Base-by-base conservation (phyloP, 1,140 invertebrate species). In the Amyelois transitella region DNA sequence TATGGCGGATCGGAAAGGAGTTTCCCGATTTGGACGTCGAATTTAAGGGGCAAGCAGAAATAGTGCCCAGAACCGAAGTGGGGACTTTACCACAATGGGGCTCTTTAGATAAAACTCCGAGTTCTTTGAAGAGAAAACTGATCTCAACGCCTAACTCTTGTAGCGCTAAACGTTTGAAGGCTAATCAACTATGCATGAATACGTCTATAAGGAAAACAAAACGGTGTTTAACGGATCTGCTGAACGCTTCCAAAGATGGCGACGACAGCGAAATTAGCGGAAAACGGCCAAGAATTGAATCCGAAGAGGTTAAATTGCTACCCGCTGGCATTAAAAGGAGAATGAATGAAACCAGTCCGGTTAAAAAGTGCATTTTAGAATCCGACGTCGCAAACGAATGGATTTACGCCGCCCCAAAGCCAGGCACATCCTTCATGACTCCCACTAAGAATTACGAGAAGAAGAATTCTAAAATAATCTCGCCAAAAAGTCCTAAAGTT, bases 1-100 rank as follows among this genome's bases (percentile, higher is more conserved):
- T 96, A 51, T 96, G 95, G 95, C 89, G 91, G 43, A 81, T 94
- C 14, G 91, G 91, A 20, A 75, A 53, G 45, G 89, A 62, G 58
- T 69, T 89, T 28, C 84, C 90, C 1, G 89, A 91, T 52, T 74
- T 88, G 17, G 72, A 88, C 19, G 60, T 86, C 1, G 75, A 88
- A 18, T 82, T 90, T 58, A 67, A 78, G 6, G 92, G 93, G 1
- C 77, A 78, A 43, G 91, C 93, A 0, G 90, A 91, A 65, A 20
- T 81, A 28, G 79, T 91, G 25, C 60, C 71, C 17, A 66, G 70
- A 2, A 55, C 63, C 0, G 75, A 76, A 6, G 32, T 61, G 10
- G 43, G 70, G 10, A 51, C 47, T 4, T 62, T 69, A 38, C 72
- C 76, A 1, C 68, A 81, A 38, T 84, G 89, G 55, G 74, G 83